Evolutionary conservation across 1,140 invertebrate species (phyloP), one percentile per base, ranked within the genome.

Genomic region (Camponotus vicinus): DNA sequence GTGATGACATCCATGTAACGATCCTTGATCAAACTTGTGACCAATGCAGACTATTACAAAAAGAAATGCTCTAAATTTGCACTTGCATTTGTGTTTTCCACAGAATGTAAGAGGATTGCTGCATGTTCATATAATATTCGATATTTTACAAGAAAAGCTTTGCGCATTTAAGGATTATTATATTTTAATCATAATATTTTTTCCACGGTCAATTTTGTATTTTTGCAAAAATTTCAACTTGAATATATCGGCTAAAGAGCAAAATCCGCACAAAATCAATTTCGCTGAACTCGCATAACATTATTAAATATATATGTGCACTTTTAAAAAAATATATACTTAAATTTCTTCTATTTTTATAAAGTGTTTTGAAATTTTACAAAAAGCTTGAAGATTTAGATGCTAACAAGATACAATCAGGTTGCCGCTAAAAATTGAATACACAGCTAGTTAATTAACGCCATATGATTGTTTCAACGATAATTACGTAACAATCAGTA

Each of bases 401-500:
- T 21, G 42, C 1, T 13, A 2, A 42, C 9, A 49, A 77, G 21
- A 21, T 76, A 42, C 40, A 37, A 79, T 73, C 45, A 59, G n/a
- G 8, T 18, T 57, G 13, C 37, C 15, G 66, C 11, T 2, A 21
- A 27, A 52, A 57, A 70, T 27, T 27, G 66, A 18, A 40, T 15
- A 15, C 37, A 27, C 49, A 27, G 32, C n/a, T 66, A 18, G n/a
- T 52, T 52, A 37, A 78, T 70, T 79, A 82, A 88, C 55, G 57
- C 32, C 9, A 11, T 32, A 13, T 59, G 11, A 71, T 66, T 73
- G 18, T 49, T 73, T 67, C 37, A 57, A 45, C 11, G 32, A 5
- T 52, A 59, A 21, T 69, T 86, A 86, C 21, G 13, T 9, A 55
- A 59, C 34, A 49, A 79, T 79, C 49, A 37, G 21, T 34, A 59